A percentile compares a stretch with the other conserved stretches of the same genome.
These are phyloP conservation scores for Yponomeuta evonymella DNA, from an alignment of 2,888 invertebrate species.

Conservation along the genomic window DNA sequence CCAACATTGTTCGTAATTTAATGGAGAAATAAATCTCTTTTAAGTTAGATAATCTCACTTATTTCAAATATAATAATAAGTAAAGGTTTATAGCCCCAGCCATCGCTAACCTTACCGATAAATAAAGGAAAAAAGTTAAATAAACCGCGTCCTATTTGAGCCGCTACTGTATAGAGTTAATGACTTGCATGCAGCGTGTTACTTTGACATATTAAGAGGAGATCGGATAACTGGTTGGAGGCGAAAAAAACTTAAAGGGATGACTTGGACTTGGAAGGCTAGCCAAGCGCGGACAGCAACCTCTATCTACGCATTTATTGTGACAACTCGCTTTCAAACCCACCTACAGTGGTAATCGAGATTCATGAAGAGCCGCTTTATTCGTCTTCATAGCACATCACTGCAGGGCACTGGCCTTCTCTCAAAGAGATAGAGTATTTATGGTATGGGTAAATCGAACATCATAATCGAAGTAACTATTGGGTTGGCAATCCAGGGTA, in stretches of 20 bases:
- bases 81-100: no score
- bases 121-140: slow-evolving; percentile 10
- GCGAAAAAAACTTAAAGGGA: slow-evolving; percentile 36
- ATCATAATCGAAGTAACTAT: no score
- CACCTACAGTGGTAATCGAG: not conserved
- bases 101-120: not conserved
- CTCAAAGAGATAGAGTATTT: no score
- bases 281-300: not conserved
- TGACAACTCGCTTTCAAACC: not conserved
- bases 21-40: not conserved
- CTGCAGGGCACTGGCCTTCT: no score
- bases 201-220: slow-evolving; percentile 67
- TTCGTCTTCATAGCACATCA: no score
- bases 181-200: slow-evolving; percentile 49
- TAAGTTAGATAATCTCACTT: no score
- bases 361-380: no score
- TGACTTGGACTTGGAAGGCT: slow-evolving; percentile 12
- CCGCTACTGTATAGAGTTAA: slow-evolving; percentile 46
- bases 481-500: no score
- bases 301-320: not conserved
- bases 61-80: no score
- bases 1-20: not conserved
- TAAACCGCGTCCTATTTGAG: slow-evolving; percentile 33
- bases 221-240: slow-evolving; percentile 55
- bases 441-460: no score